Conservation (phyloP, 2,797 vertebrate species). For the Phalloptychus januarius region DNA sequence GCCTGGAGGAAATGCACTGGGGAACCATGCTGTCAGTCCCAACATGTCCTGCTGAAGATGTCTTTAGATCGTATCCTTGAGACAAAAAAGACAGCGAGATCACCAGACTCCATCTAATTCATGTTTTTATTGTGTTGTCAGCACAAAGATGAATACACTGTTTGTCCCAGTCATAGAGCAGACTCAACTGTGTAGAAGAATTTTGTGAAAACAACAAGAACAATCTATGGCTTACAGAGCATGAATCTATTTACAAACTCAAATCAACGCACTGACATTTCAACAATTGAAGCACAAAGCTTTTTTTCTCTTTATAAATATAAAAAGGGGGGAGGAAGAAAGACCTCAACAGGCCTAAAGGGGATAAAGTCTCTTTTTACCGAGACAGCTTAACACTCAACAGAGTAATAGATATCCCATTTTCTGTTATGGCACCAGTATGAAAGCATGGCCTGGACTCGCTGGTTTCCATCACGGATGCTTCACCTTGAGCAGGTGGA, state of each 20-base stretch:
- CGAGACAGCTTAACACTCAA: conserved; percentile 84
- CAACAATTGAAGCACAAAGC: conserved; percentile 75
- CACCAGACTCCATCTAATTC: conserved; percentile 63
- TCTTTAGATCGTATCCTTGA: neutral
- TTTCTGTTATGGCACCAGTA: conserved; percentile 81
- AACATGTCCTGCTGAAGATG: neutral
- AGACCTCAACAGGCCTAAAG: conserved; percentile 70
- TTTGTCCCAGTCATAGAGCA: conserved; percentile 63
- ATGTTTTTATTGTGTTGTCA: conserved; percentile 81
- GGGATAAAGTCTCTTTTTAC: conserved; percentile 81
- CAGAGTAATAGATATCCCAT: conserved; percentile 79
- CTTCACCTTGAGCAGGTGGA: conserved; percentile 72
- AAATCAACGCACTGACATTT: conserved; percentile 70
- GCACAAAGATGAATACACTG: conserved; percentile 74
- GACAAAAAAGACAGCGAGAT: conserved; percentile 13
- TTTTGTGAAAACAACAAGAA: conserved; percentile 70
- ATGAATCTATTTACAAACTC: conserved; percentile 76
- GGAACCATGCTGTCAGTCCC: neutral
- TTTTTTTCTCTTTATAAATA: conserved; percentile 79
- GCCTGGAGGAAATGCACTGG: neutral
- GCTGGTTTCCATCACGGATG: conserved; percentile 74
- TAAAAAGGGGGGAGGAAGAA: conserved; percentile 66
- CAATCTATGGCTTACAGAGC: conserved; percentile 82
- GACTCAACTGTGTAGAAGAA: conserved; percentile 76
- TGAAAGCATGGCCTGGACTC: conserved; percentile 73